Percentiles rank a stretch among this genome's conserved stretches.
These are phyloP conservation scores for Pantherophis alleghaniensis DNA, from an alignment of 2,797 vertebrate genomes.

Conservation along the genomic window DNA sequence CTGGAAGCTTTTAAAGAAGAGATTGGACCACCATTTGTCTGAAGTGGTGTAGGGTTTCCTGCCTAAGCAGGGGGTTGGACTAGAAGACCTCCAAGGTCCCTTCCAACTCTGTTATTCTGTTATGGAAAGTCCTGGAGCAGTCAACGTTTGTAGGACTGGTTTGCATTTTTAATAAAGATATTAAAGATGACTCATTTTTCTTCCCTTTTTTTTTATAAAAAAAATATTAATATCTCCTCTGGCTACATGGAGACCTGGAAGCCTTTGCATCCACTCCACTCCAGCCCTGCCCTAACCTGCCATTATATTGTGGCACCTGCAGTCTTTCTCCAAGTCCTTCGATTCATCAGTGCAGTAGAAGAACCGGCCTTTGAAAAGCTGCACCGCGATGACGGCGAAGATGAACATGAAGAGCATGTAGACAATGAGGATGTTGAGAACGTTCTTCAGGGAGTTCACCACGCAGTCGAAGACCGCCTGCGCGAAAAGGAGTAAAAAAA, in stretches of 20 bases:
- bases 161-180: not conserved
- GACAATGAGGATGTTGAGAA: slow-evolving; percentile 96
- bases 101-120: not conserved
- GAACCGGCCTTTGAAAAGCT: slow-evolving; percentile 97
- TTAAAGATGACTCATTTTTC: too few relatives aligned
- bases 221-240: not conserved
- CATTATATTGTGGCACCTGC: slow-evolving; percentile 76
- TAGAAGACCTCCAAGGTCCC: not conserved
- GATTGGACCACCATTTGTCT: not conserved
- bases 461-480: slow-evolving; percentile 98
- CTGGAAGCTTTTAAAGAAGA: not conserved
- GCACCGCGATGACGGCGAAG: slow-evolving; percentile 96
- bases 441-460: slow-evolving; percentile 97
- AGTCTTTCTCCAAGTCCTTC: slow-evolving; percentile 92
- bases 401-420: slow-evolving; percentile 99
- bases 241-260: not conserved
- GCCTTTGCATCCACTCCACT: not conserved
- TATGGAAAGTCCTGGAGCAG: not conserved
- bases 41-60: too few relatives aligned
- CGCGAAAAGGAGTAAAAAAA: fast-evolving
- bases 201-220: fast-evolving
- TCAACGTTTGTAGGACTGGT: not conserved
- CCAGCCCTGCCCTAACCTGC: not conserved
- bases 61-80: not conserved
- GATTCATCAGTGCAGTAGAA: slow-evolving; percentile 97